Percentiles rank a stretch among this genome's conserved stretches.
Evolutionary conservation across 2,113 vertebrate species (phyloP).

Genomic region (Brachyhypopomus occidentalis): DNA sequence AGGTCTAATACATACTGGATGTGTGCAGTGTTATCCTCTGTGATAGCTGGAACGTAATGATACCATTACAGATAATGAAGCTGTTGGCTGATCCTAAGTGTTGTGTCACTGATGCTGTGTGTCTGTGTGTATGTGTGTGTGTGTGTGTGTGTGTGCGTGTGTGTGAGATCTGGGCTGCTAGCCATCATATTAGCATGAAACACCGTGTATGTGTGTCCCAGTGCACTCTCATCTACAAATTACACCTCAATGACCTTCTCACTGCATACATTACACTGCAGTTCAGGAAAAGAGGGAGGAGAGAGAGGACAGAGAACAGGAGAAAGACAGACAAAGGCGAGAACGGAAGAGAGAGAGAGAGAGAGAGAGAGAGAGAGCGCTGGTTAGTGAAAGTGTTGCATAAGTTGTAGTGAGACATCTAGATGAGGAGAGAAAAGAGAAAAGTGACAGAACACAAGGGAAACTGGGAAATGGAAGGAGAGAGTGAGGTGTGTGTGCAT

Average conservation of each 20-base stretch:
- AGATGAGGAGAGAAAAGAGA: conserved; percentile 2
- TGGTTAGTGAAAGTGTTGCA: background rate
- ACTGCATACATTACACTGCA: conserved; percentile 62
- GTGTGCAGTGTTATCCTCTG: background rate
- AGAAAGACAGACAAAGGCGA: background rate
- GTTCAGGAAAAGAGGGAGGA: conserved; percentile 31
- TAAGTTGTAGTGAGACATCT: background rate
- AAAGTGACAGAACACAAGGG: background rate
- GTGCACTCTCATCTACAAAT: conserved; percentile 56
- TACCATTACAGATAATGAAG: conserved; percentile 16
- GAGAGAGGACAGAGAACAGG: background rate
- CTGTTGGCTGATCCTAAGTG: background rate
- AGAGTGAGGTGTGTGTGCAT: background rate
- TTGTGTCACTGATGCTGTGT: conserved; percentile 3
- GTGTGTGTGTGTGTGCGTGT: conserved; percentile 8
- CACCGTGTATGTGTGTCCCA: conserved; percentile 39
- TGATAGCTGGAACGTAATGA: background rate
- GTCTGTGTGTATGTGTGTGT: conserved; percentile 3
- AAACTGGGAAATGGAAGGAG: background rate
- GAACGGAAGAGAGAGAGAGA: background rate
- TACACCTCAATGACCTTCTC: conserved; percentile 55
- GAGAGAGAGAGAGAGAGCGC: conserved; percentile 24
- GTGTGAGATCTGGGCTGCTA: conserved; percentile 12
- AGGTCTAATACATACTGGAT: background rate
- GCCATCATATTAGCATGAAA: conserved; percentile 53